Base-by-base conservation (phyloP, 1,140 invertebrate genomes). In the Zaprionus ghesquierei region DNA sequence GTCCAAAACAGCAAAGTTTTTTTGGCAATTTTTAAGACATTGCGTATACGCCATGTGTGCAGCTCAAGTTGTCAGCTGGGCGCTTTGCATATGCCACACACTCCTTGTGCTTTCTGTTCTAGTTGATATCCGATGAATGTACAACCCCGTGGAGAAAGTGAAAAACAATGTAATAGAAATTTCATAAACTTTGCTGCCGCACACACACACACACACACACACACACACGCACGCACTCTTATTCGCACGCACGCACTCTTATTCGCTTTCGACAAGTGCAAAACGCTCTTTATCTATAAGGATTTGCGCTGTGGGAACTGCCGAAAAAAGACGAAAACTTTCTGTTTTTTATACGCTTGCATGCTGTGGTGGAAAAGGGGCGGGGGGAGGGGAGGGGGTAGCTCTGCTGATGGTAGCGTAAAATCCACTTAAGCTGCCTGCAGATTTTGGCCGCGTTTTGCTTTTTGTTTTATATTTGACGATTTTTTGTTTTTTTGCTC, bases 121-220 rank as follows among this genome's bases (percentile, higher is more conserved):
- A 59, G 65, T 70, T 75, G 72, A 75, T 75, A 70, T 75, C 65
- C n/a, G n/a, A 46, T 54, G 50, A 75, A 54, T 70, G 70, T 59
- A 59, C 60, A 69, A 44, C 53, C 65, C 71, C 71, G 38, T 63
- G 53, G 59, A 53, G 72, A 76, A 79, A 79, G 74, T 79, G 74
- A 79, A 79, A 79, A 79, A 72, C 77, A 79, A 79, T 79, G 74
- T 79, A 79, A 79, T 79, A 76, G 74, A 76, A 79, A 73, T 79
- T 79, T 69, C 69, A 79, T 79, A 76, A 79, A 79, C 73, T 79
- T 79, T 76, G 25, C 33, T 73, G 69, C 27, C 27, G 27, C 27
- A 8, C 61, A 60, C 58, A 53, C 60, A 33, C 31, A 13, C n/a
- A n/a, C n/a, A n/a, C n/a, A n/a, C n/a, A n/a, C n/a, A n/a, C n/a